Conservation (phyloP, 1,140 invertebrate species). For the Danaus plexippus region DNA sequence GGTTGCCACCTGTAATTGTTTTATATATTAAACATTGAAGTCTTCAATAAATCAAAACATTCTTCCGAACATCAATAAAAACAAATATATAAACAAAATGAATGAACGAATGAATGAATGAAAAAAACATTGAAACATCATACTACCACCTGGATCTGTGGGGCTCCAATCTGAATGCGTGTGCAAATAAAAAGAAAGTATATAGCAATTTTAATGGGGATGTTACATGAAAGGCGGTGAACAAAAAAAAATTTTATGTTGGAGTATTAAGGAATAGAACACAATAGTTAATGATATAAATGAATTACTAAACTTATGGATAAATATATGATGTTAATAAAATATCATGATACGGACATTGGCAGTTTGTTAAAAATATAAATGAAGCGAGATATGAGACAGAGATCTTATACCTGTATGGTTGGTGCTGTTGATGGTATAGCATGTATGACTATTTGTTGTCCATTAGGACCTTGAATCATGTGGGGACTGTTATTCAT, state of each 20-base stretch:
- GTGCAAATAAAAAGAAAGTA: conserved; percentile 26
- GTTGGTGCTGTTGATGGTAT: conserved; percentile 48
- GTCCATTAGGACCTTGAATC: conserved; percentile 64
- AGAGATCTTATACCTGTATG: conserved; percentile 46
- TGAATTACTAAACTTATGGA: too few species aligned
- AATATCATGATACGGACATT: not conserved
- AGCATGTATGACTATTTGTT: conserved; percentile 65
- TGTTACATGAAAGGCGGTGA: too few species aligned
- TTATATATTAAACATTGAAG: too few species aligned
- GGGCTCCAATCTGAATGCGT: conserved; percentile 61
- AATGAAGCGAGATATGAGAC: not conserved
- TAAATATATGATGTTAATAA: not conserved
- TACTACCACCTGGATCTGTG: conserved; percentile 67
- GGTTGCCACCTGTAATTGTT: conserved; percentile 51
- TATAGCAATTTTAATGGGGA: conserved; percentile 1
- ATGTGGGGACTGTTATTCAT: conserved; percentile 63
- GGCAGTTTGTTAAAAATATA: not conserved
- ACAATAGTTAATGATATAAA: too few species aligned
- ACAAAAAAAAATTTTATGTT: too few species aligned
- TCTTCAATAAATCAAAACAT: too few species aligned
- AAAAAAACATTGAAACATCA: conserved; percentile 14
- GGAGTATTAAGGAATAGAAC: too few species aligned
- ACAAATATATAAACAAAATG: too few species aligned
- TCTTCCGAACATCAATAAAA: too few species aligned
- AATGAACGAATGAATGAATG: too few species aligned